Evolutionary conservation across 2,888 invertebrate species (phyloP).

Genomic region (Tetropium fuscum): DNA sequence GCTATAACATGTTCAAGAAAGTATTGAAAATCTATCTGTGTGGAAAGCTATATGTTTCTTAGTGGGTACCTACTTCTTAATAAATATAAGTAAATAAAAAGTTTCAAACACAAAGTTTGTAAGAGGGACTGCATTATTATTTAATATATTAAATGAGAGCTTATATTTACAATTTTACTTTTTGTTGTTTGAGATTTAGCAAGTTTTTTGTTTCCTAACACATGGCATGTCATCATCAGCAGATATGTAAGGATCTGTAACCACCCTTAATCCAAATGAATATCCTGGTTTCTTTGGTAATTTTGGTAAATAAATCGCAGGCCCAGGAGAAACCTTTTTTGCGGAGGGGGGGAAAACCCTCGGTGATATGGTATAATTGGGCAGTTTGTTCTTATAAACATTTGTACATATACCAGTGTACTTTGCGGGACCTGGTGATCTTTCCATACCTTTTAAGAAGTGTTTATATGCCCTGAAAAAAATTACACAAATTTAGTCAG

Average conservation of each 20-base stretch:
- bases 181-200: constrained; percentile 16
- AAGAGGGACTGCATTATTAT: too few species aligned
- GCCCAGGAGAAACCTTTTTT: constrained; percentile 40
- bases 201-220: constrained; percentile 18
- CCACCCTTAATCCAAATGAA: constrained; percentile 73
- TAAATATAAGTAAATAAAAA: too few species aligned
- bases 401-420: constrained; percentile 54
- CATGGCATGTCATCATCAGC: constrained; percentile 67
- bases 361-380: constrained; percentile 56
- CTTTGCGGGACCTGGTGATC: constrained; percentile 65
- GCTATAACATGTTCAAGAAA: too few species aligned
- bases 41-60: too few species aligned
- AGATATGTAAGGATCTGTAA: constrained; percentile 71
- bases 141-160: too few species aligned
- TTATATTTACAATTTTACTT: too few species aligned
- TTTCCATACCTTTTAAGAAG: constrained; percentile 25
- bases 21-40: too few species aligned
- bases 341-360: constrained; percentile 37
- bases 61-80: too few species aligned
- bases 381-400: constrained; percentile 53
- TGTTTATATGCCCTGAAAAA: constrained; percentile 52
- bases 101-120: too few species aligned
- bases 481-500: too few species aligned
- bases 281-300: constrained; percentile 61
- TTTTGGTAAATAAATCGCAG: constrained; percentile 56